Base-by-base conservation (phyloP, 2,113 vertebrate genomes). In the Prolemur simus region DNA sequence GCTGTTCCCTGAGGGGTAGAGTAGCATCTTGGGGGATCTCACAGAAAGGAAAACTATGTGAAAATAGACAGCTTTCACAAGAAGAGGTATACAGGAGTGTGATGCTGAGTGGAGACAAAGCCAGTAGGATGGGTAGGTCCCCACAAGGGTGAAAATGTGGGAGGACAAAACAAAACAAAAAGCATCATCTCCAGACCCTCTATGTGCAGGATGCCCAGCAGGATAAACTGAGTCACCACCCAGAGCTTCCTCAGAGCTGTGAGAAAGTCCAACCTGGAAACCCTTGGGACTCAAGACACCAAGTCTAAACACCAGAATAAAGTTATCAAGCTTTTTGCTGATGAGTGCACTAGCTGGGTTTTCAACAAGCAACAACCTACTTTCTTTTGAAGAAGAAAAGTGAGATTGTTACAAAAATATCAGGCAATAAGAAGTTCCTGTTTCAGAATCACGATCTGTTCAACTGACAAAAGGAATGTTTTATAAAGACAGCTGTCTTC, bases 121-220 rank as follows among this genome's bases (percentile, higher is more conserved):
- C 47, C 47, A 49, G 47, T 49, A 49, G 47, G 47, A 49, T 49
- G 47, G 13, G 47, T 12, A 49, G 47, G 47, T 49, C 47, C 47
- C 47, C 47, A 49, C 3, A 49, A 49, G 10, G 12, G 47, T 49
- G 47, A 49, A 49, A 49, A 49, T 13, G 11, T 15, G n/a, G n/a
- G n/a, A 52, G 56, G 93, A 32, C 45, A 98, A 37, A 98, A 98
- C 5, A 98, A 37, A 27, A 47, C 20, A 25, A 98, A 97, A 8
- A 98, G 95, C 63, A 71, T 21, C 2, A 94, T 47, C 68, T 97
- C 92, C 60, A 97, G 83, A 12, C 89, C 93, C 13, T 92, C n/a
- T n/a, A n/a, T n/a, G n/a, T n/a, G n/a, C n/a, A n/a, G n/a, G n/a
- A n/a, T n/a, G n/a, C n/a, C n/a, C 64, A 97, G 64, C 42, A 98